A percentile compares a stretch with the other conserved stretches of the same genome.
These are phyloP conservation scores for Bucorvus abyssinicus DNA, from an alignment of 2,797 vertebrate species.

Conservation along the genomic window DNA sequence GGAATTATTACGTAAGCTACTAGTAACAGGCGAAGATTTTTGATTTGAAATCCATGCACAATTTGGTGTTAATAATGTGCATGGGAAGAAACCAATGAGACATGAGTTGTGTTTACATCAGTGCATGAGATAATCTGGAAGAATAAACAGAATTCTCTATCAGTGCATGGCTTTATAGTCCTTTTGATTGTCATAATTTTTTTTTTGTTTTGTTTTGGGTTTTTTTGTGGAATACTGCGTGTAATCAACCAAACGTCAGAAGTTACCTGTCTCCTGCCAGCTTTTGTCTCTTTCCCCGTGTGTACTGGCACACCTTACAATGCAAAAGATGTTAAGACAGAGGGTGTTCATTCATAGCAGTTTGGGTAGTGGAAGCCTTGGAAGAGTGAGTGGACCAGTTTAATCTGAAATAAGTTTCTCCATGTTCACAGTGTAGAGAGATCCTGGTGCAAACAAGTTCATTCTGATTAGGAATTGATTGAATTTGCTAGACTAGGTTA, in stretches of 20 bases:
- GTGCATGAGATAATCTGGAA: neutral
- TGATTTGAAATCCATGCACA: neutral
- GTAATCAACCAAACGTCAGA: neutral
- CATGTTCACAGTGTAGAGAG: neutral
- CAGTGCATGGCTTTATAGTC: neutral
- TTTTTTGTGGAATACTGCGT: neutral
- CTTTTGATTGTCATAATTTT: neutral
- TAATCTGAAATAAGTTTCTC: neutral
- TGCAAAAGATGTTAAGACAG: neutral
- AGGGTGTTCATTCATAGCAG: neutral
- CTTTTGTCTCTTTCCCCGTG: neutral
- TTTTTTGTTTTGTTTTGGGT: too few relatives aligned
- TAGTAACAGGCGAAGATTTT: neutral
- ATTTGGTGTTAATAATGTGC: neutral
- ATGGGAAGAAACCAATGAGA: neutral
- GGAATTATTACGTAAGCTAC: neutral
- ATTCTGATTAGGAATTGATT: neutral
- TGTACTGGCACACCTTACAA: neutral
- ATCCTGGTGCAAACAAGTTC: neutral
- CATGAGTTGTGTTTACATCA: neutral
- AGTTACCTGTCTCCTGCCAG: accelerated
- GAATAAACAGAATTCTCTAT: neutral
- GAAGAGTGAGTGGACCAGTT: neutral
- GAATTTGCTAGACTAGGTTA: neutral
- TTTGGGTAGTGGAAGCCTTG: neutral